These are phyloP conservation scores for Heloderma charlesbogerti DNA, from an alignment of 2,113 vertebrate genomes.

Conservation along the genomic window DNA sequence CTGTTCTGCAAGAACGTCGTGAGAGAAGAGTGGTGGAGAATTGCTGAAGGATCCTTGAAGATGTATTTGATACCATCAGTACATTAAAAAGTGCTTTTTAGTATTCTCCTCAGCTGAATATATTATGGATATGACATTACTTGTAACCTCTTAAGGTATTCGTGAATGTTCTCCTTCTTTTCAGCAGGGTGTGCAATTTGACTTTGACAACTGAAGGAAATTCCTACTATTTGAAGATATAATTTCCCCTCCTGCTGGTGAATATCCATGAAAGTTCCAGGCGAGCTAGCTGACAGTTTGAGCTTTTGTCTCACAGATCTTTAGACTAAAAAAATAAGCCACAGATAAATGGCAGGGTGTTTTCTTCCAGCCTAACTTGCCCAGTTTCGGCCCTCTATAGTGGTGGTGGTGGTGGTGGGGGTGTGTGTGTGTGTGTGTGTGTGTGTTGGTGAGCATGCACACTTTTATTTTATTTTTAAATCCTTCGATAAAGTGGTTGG, in stretches of 20 bases:
- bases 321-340: background rate
- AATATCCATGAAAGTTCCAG: conserved; percentile 10
- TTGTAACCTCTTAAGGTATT: conserved; percentile 30
- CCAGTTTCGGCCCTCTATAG: background rate
- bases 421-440: background rate
- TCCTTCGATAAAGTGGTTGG: conserved; percentile 13
- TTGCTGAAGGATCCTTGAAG: background rate
- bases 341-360: background rate
- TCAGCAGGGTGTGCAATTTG: conserved; percentile 4
- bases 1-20: conserved; percentile 16
- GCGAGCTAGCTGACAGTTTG: conserved; percentile 17
- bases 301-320: conserved; percentile 9
- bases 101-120: conserved; percentile 17
- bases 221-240: background rate
- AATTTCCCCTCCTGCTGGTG: background rate
- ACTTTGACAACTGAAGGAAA: conserved; percentile 10
- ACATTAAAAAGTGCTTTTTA: conserved; percentile 13
- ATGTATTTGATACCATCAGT: background rate
- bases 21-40: background rate
- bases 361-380: background rate
- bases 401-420: background rate
- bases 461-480: background rate
- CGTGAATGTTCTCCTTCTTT: conserved; percentile 25
- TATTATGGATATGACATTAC: conserved; percentile 5
- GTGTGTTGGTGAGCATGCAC: background rate